Evolutionary conservation across 2,113 vertebrate species (phyloP), one percentile per base, ranked within the genome.

Genomic region (Plestiodon gilberti): DNA sequence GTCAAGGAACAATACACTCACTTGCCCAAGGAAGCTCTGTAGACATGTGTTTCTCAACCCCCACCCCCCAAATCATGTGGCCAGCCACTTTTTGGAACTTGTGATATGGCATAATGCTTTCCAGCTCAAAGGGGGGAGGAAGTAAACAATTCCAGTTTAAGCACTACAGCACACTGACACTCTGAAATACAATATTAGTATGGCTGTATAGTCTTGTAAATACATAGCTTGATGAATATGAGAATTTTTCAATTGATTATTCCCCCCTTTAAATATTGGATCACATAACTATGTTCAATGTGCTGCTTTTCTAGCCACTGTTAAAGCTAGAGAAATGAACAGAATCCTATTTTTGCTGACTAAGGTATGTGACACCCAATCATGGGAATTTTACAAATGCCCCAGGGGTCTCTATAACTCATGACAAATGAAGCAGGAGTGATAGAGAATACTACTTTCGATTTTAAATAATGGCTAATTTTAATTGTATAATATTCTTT

Each of bases 401-500:
- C n/a, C 2, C 25, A 77, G 25, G 78, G 28, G 62, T 85, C 28
- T 85, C 28, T 82, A 59, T 92, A 89, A 92, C 85, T 86, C 52
- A 65, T 87, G 61, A 87, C 61, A 91, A 40, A 6, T 84, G 82
- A 92, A 93, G 5, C 35, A 86, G 55, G 85, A 82, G 3, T 25
- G 17, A 43, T 90, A 74, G 40, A 70, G 71, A 93, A 90, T 70
- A 22, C n/a, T 89, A 57, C 62, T 90, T 18, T 57, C 52, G 52
- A 65, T 78, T 82, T 92, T 92, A 90, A 94, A 89, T 81, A 94
- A 89, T 88, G 17, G 70, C 70, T 61, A 62, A 64, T 91, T 93
- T 95, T 93, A 91, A 70, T 84, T 86, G 33, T 82, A n/a, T 62
- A 82, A 76, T 92, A 94, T 84, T 92, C 23, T 61, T 95, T 91